Conservation (phyloP, 2,888 invertebrate genomes). For the Cheilosia soror region DNA sequence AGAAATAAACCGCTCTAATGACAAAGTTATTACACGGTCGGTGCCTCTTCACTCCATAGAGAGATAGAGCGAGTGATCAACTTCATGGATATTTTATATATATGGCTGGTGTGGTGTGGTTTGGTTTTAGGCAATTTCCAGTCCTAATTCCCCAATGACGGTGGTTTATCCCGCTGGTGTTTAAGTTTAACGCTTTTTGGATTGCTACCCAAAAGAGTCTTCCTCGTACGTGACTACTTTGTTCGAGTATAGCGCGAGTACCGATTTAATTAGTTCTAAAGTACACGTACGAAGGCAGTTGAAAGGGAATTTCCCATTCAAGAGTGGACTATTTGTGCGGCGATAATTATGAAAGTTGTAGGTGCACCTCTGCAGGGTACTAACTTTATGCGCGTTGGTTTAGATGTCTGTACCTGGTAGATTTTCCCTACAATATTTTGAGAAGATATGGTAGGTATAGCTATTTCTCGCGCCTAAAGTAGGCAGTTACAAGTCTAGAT, state of each 20-base stretch:
- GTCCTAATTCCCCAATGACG: conserved; percentile 28
- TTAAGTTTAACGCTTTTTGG: conserved; percentile 38
- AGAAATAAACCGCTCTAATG: conserved; percentile 30
- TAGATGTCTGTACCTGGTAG: background rate
- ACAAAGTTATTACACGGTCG: conserved; percentile 21
- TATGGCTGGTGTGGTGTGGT: background rate
- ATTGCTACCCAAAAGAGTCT: conserved; percentile 24
- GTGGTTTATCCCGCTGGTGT: conserved; percentile 9
- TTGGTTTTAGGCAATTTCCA: conserved; percentile 20
- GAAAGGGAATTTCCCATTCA: conserved; percentile 10
- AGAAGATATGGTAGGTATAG: too few species aligned
- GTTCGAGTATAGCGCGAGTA: background rate
- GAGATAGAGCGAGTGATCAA: background rate
- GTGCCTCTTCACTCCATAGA: background rate
- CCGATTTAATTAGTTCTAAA: conserved; percentile 31
- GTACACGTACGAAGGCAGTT: conserved; percentile 7
- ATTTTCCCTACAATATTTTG: background rate
- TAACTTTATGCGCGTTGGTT: background rate
- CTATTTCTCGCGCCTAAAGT: too few species aligned
- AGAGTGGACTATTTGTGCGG: background rate
- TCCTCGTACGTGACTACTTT: conserved; percentile 29
- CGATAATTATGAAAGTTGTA: conserved; percentile 27
- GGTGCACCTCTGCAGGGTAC: background rate
- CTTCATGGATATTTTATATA: conserved; percentile 15
- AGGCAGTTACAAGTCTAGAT: too few species aligned